Conservation (phyloP, 2,797 vertebrate species). For the Xyrichtys novacula region DNA sequence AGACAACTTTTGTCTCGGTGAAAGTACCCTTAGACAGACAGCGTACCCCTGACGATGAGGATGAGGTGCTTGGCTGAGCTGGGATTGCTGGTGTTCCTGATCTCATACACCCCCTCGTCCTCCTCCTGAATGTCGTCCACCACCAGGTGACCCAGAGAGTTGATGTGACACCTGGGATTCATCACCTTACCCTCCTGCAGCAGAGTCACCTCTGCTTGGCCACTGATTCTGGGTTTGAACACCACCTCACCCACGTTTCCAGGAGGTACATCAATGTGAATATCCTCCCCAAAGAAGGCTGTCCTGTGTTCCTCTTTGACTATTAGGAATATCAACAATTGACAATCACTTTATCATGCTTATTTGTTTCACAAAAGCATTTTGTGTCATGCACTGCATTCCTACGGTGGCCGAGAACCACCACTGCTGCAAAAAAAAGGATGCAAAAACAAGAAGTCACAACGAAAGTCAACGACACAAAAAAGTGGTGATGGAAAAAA, state of each 20-base stretch:
- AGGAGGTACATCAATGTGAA: constrained; percentile 72
- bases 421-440: too few relatives aligned
- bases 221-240: constrained; percentile 67
- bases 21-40: too few relatives aligned
- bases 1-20: too few relatives aligned
- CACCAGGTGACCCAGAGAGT: constrained; percentile 71
- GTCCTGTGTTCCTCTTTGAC: constrained; percentile 75
- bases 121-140: constrained; percentile 81
- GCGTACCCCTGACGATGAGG: constrained; percentile 80
- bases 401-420: too few relatives aligned
- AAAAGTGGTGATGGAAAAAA: too few relatives aligned
- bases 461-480: too few relatives aligned
- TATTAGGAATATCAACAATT: too few relatives aligned
- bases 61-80: constrained; percentile 52
- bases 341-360: too few relatives aligned
- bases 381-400: neutral
- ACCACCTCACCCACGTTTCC: constrained; percentile 66
- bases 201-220: constrained; percentile 52
- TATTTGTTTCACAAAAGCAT: neutral
- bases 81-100: constrained; percentile 56
- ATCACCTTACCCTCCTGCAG: constrained; percentile 56
- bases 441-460: too few relatives aligned
- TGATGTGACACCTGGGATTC: constrained; percentile 41
- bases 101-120: constrained; percentile 79
- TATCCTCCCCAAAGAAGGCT: constrained; percentile 83